Base-by-base conservation (phyloP, 2,797 vertebrate species). In the Spheniscus humboldti region DNA sequence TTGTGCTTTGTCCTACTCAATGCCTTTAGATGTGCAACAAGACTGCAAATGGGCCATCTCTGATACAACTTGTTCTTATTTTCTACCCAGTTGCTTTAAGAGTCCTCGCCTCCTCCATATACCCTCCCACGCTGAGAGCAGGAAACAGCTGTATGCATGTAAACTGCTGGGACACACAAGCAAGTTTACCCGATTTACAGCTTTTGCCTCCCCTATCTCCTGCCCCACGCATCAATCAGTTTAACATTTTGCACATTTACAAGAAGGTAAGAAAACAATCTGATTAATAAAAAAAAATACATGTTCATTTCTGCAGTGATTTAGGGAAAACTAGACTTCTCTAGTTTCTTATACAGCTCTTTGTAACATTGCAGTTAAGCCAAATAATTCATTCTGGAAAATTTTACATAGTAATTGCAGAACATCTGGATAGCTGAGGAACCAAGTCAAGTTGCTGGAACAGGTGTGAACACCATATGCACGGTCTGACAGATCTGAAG, bases 81-180 rank as follows among this genome's bases (percentile, higher is more conserved):
- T 89, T 31, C 74, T 37, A 24, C 14, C 5, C 78, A 50, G 68
- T 3, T 72, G 57, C 82, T 52, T 12, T 24, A 8, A 12, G 77
- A 77, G 55, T 48, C 59, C 52, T 53, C 18, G 50, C 31, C 53
- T 59, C 31, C 57, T 56, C 76, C 7, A 1, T 47, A 31, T 6
- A 3, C 8, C 91, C 78, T 76, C 94, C 92, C 89, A 76, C 17
- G 2, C n/a, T 9, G 7, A 3, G 43, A 52, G 84, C 90, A 94
- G 96, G 93, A 96, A 94, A 23, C 91, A 96, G 96, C 96, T 71
- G 27, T 8, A 47, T 3, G 77, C 67, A n/a, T 3, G 67, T 50
- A 41, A 86, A 80, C 69, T 43, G 89, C 91, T 45, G 94, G 67
- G 59, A 92, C 57, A 60, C 66, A 39, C 43, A 28, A 56, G 37